Evolutionary conservation across 2,113 vertebrate genomes (phyloP).

Genomic region (Peucedramus taeniatus): DNA sequence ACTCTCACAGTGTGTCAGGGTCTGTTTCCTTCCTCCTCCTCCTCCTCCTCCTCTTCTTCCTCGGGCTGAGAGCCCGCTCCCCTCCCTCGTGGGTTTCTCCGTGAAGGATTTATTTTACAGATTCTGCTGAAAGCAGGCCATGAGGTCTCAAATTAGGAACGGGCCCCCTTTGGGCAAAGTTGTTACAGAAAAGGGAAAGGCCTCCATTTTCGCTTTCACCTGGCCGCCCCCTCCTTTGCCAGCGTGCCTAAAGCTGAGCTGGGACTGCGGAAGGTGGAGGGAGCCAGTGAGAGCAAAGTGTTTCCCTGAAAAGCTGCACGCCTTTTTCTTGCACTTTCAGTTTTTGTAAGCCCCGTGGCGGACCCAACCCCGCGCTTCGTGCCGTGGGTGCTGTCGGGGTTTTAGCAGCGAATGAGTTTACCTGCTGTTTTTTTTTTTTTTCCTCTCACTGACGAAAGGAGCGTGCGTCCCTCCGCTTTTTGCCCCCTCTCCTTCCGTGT

Average conservation of each 20-base stretch:
- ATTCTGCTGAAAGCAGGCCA: conserved; percentile 34
- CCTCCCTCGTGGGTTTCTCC: not conserved
- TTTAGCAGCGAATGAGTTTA: conserved; percentile 10
- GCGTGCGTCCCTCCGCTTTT: not conserved
- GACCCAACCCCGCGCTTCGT: not conserved
- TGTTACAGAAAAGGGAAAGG: conserved; percentile 30
- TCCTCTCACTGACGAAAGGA: not conserved
- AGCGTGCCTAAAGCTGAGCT: not conserved
- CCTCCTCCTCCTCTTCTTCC: not conserved
- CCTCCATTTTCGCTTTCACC: not conserved
- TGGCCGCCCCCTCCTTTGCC: not conserved
- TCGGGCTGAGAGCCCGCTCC: not conserved
- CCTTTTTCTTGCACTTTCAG: not conserved
- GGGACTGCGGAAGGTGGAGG: not conserved
- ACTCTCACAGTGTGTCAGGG: not conserved
- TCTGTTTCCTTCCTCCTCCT: not conserved
- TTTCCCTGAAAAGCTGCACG: not conserved
- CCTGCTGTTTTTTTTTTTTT: not conserved
- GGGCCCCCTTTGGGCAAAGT: conserved; percentile 27
- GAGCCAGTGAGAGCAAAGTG: not conserved
- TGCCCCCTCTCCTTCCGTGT: conserved; percentile 7
- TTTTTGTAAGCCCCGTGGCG: not conserved
- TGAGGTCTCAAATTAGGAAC: conserved; percentile 44
- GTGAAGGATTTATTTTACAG: not conserved
- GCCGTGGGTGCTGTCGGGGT: not conserved